phyloP scores from a whole-genome alignment of 2,797 vertebrate species.

The Malacoraja senta region DNA sequence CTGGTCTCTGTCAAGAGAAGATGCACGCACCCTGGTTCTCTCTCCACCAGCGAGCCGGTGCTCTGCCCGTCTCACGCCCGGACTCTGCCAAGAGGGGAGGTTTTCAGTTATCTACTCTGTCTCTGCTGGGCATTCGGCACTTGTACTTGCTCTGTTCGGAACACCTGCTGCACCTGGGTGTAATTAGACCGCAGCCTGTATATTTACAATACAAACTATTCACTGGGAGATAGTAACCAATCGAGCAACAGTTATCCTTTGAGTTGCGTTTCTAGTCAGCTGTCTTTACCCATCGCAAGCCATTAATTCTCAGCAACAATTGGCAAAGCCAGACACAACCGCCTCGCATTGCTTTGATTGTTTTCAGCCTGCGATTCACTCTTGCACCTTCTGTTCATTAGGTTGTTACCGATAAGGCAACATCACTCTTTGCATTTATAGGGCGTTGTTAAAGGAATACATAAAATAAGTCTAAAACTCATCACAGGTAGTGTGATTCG shows the following conservation, averaged over 20 bases:
- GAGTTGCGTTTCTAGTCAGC: not conserved
- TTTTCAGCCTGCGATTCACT: not conserved
- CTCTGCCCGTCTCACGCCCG: not conserved
- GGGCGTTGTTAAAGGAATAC: too few species aligned
- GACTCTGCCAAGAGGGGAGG: not conserved
- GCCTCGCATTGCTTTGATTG: not conserved
- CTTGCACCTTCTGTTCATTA: not conserved
- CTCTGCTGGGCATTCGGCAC: not conserved
- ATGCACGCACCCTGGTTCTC: not conserved
- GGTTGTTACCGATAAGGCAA: not conserved
- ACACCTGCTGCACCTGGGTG: slow-evolving; percentile 20
- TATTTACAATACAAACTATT: not conserved
- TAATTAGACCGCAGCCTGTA: not conserved
- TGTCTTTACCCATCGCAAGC: not conserved
- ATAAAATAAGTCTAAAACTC: too few species aligned
- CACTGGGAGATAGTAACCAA: not conserved
- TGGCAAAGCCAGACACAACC: not conserved
- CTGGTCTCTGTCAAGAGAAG: not conserved
- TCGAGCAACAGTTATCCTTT: not conserved
- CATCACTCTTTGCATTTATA: not conserved
- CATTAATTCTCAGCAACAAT: not conserved
- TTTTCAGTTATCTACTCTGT: not conserved
- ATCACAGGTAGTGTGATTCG: too few species aligned
- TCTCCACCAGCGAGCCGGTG: too few species aligned
- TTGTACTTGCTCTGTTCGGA: too few species aligned